Conservation (phyloP, 2,797 vertebrate species). For the Neomorphus geoffroyi region DNA sequence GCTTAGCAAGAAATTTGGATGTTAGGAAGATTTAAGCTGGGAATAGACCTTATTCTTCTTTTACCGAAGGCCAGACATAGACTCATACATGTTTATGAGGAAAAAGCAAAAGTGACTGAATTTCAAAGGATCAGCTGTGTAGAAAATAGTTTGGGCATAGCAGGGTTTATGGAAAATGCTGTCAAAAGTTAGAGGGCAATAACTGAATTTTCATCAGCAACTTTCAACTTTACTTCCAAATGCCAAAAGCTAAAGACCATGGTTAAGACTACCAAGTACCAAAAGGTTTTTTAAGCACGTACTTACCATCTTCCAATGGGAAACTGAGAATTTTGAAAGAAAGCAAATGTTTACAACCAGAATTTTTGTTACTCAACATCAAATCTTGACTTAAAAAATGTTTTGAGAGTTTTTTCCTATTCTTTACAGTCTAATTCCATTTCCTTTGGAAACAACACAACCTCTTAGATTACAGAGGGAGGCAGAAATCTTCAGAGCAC, state of each 20-base stretch:
- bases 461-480: not conserved
- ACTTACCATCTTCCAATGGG: not conserved
- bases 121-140: not conserved
- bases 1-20: conserved; percentile 54
- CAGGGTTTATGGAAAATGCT: conserved; percentile 28
- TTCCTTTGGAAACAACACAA: not conserved
- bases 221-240: conserved; percentile 41
- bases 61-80: conserved; percentile 49
- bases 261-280: not conserved
- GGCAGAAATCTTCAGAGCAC: not conserved
- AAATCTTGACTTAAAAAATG: not conserved
- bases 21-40: conserved; percentile 58
- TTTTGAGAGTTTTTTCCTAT: not conserved
- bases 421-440: not conserved
- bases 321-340: not conserved
- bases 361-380: not conserved
- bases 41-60: conserved; percentile 56
- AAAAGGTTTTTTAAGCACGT: not conserved
- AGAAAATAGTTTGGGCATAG: conserved; percentile 22
- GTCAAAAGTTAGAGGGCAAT: conserved; percentile 59
- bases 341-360: not conserved
- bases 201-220: conserved; percentile 56
- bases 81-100: conserved; percentile 59
- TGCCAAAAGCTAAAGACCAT: conserved; percentile 3
- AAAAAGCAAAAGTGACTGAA: conserved; percentile 52